Base-by-base conservation (phyloP, 1,140 invertebrate genomes). In the Drosophila saltans region DNA sequence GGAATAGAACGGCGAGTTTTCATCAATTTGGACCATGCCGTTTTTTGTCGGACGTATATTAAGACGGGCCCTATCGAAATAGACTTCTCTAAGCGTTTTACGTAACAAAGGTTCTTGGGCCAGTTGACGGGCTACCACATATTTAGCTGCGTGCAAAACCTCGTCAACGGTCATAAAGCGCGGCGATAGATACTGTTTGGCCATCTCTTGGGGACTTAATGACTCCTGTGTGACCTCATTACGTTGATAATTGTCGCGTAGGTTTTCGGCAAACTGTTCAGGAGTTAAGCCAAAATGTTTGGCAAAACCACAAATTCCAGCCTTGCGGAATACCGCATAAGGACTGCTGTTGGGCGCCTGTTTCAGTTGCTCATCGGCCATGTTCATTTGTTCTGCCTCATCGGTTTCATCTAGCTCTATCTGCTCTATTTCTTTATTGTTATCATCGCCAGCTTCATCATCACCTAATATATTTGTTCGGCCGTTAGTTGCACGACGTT, bases 261-360 rank as follows among this genome's bases (percentile, higher is more conserved):
- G 92, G 93, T 99, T 99, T 93, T 99, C 98, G 2, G 97, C 98
- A 93, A 99, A 99, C 91, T 99, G 96, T 90, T 98, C 97, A 0
- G 99, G 97, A 1, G 95, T 96, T 16, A 99, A 92, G 76, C 99
- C 99, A 93, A 99, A 99, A 74, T 95, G 96, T 90, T 97, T 97
- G 1, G 97, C 97, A 41, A 99, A 94, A 3, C 95, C 95, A 95
- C 96, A 95, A n/a, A 99, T 93, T 26, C 97, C 97, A 30, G 97
- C 96, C 92, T 96, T 96, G 33, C 95, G 93, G 90, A 98, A 98
- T 55, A 98, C 94, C 26, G 95, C 94, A 92, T 99, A 99, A 1
- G 97, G 96, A 7, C 98, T 97, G 63, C 96, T 96, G 59, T 97
- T 94, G 40, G 96, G 95, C 1, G 97, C 97, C 81, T 97, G 96